Evolutionary conservation across 2,888 invertebrate genomes (phyloP).

Genomic region (Apamea monoglypha): DNA sequence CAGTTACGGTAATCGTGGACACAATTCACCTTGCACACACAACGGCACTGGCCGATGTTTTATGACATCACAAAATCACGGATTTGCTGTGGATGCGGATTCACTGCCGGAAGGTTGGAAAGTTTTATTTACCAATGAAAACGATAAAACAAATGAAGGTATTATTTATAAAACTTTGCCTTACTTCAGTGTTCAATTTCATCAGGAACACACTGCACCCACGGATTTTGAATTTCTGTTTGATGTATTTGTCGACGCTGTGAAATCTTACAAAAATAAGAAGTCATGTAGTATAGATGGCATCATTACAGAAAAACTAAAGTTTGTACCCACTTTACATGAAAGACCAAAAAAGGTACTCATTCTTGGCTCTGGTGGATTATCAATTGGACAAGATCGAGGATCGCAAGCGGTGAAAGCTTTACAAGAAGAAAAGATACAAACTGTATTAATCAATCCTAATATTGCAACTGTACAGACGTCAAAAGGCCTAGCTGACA

Average conservation of each 20-base stretch:
- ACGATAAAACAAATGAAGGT: constrained; percentile 99
- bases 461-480: constrained; percentile 99
- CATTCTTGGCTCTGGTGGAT: constrained; percentile 97
- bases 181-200: constrained; percentile 99
- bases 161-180: constrained; percentile 96
- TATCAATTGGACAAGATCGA: constrained; percentile 99
- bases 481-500: constrained; percentile 99
- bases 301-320: constrained; percentile 89
- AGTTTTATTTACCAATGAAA: constrained; percentile 98
- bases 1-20: no score
- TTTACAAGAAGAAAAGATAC: constrained; percentile 97
- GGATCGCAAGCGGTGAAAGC: constrained; percentile 99
- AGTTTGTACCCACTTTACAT: constrained; percentile 81
- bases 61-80: no score
- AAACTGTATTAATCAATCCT: constrained; percentile 99
- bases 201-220: constrained; percentile 99
- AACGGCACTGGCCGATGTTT: no score
- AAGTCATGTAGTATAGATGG: constrained; percentile 84
- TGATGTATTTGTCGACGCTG: constrained; percentile 96
- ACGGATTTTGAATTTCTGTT: constrained; percentile 98
- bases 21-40: no score
- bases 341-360: constrained; percentile 93
- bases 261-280: constrained; percentile 86
- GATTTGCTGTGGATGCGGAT: constrained; percentile 96
- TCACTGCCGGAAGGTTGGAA: constrained; percentile 95